phyloP scores from a whole-genome alignment of 1,140 invertebrate species.

The Brachystomella parvula region DNA sequence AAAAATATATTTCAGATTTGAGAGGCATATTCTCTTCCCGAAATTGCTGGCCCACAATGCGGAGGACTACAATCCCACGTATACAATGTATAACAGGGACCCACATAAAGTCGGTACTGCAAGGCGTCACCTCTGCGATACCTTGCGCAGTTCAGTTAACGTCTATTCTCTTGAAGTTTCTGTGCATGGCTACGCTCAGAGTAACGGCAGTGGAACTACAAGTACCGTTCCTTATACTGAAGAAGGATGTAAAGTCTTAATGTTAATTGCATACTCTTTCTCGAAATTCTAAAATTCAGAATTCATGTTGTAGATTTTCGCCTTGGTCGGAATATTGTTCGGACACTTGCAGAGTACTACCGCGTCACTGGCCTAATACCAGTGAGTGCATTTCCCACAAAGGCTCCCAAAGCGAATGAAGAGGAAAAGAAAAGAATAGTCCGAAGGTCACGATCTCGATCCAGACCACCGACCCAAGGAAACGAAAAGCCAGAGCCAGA shows the following conservation, averaged over 20 bases:
- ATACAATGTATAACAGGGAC: constrained; percentile 86
- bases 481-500: constrained; percentile 8
- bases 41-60: constrained; percentile 75
- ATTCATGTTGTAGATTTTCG: constrained; percentile 48
- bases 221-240: constrained; percentile 67
- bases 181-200: constrained; percentile 68
- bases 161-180: constrained; percentile 80
- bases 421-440: constrained; percentile 42
- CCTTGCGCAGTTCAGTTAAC: constrained; percentile 64
- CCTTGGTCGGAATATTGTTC: constrained; percentile 64
- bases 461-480: background rate
- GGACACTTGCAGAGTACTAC: constrained; percentile 72
- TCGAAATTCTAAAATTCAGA: background rate
- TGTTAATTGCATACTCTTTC: background rate
- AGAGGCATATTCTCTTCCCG: constrained; percentile 77
- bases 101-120: constrained; percentile 75
- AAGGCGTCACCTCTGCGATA: constrained; percentile 59
- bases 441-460: constrained; percentile 16
- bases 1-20: constrained; percentile 54
- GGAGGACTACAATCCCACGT: constrained; percentile 69
- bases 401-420: constrained; percentile 46
- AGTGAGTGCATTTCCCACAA: constrained; percentile 46
- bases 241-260: constrained; percentile 77
- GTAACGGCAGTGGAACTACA: constrained; percentile 53
- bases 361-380: constrained; percentile 62